Percentiles rank a stretch among this genome's conserved stretches.
phyloP scores from a whole-genome alignment of 2,113 vertebrate genomes.

The Halichoerus grypus region DNA sequence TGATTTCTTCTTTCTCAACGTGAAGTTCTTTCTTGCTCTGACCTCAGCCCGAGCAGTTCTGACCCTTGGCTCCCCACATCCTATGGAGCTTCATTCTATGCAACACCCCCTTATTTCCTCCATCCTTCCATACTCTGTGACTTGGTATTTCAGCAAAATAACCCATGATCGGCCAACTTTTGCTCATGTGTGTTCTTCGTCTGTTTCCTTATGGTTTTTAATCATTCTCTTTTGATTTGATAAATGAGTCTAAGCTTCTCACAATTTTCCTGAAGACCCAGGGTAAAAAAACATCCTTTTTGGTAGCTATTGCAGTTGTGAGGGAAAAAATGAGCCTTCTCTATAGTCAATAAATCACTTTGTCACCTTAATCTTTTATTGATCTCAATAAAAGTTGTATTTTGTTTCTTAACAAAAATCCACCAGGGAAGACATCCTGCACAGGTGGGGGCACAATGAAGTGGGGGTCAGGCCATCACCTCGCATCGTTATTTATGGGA shows the following conservation, averaged over 20 bases:
- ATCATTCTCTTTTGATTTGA: slow-evolving; percentile 87
- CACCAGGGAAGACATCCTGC: slow-evolving; percentile 84
- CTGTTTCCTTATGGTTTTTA: slow-evolving; percentile 76
- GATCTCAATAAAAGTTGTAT: slow-evolving; percentile 91
- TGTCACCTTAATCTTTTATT: slow-evolving; percentile 92
- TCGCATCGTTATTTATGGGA: slow-evolving; percentile 84
- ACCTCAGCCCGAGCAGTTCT: background rate
- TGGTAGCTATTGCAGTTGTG: slow-evolving; percentile 70
- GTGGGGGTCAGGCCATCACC: slow-evolving; percentile 74
- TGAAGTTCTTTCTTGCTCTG: background rate
- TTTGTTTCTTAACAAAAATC: slow-evolving; percentile 89
- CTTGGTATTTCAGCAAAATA: background rate
- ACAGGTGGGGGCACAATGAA: slow-evolving; percentile 73
- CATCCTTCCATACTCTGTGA: background rate
- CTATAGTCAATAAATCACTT: slow-evolving; percentile 87
- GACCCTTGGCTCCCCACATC: background rate
- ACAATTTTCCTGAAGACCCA: slow-evolving; percentile 82
- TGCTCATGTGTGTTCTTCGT: slow-evolving; percentile 67
- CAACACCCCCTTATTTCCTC: background rate
- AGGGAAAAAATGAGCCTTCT: slow-evolving; percentile 83
- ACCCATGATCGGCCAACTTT: background rate
- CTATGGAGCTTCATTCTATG: background rate
- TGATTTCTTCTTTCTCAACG: background rate
- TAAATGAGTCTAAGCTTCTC: slow-evolving; percentile 84
- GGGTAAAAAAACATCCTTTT: slow-evolving; percentile 82